These are phyloP conservation scores for Benitochromis conjunctus DNA, from an alignment of 2,113 vertebrate species.

Conservation along the genomic window DNA sequence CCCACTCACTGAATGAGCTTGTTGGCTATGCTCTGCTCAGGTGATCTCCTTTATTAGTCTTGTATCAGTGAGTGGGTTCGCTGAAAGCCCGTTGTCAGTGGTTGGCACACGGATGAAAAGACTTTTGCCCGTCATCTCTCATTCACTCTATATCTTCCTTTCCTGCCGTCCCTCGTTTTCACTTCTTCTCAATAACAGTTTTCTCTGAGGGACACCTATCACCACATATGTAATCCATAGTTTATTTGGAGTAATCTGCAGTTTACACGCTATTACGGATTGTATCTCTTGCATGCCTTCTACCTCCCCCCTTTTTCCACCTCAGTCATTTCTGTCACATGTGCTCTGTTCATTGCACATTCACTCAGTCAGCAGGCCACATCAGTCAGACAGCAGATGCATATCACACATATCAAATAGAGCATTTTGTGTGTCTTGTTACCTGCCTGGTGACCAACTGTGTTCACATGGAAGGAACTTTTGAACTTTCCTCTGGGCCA, in stretches of 20 bases:
- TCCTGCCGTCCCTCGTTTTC: background rate
- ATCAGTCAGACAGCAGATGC: slow-evolving; percentile 27
- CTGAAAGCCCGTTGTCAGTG: slow-evolving; percentile 55
- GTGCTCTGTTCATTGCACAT: slow-evolving; percentile 11
- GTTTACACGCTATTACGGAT: background rate
- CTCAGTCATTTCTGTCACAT: background rate
- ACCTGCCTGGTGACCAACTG: background rate
- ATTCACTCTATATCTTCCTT: background rate
- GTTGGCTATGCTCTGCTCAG: slow-evolving; percentile 28
- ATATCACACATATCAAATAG: slow-evolving; percentile 24
- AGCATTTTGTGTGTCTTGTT: slow-evolving; percentile 8
- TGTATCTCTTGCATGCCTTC: background rate
- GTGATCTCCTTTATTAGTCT: slow-evolving; percentile 54
- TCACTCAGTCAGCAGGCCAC: slow-evolving; percentile 20
- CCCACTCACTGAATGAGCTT: slow-evolving; percentile 19
- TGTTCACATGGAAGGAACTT: background rate
- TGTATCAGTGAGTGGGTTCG: slow-evolving; percentile 42
- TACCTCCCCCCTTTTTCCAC: background rate
- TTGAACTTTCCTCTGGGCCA: slow-evolving; percentile 6
- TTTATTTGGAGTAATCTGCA: background rate
- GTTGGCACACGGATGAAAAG: slow-evolving; percentile 14
- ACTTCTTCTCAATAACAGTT: background rate
- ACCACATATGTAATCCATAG: background rate
- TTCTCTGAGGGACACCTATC: background rate
- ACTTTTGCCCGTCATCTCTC: slow-evolving; percentile 16